These are phyloP conservation scores for Trachelus iudaicus DNA, from an alignment of 2,888 invertebrate genomes.

Conservation along the genomic window DNA sequence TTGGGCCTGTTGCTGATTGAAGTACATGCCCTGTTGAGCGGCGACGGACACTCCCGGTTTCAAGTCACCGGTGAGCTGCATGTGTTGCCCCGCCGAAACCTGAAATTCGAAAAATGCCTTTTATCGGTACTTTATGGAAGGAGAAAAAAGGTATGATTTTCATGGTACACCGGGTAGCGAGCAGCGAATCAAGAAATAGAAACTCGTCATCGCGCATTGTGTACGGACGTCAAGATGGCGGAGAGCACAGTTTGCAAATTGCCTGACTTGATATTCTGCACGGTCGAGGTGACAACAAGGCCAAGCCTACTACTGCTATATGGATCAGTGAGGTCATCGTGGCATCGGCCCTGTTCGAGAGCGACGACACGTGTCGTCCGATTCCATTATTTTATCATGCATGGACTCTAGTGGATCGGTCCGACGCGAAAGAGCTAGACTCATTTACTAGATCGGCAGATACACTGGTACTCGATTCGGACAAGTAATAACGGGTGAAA, in stretches of 20 bases:
- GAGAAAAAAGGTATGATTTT: no score
- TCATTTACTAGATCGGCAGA: no score
- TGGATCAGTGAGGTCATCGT: conserved; percentile 16
- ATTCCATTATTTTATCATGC: neutral
- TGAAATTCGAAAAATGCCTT: conserved; percentile 55
- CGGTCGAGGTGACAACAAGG: conserved; percentile 19
- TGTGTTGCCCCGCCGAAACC: conserved; percentile 90
- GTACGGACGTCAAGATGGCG: conserved; percentile 3
- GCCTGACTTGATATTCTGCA: conserved; percentile 18
- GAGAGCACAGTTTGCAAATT: conserved; percentile 4
- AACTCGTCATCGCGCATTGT: neutral
- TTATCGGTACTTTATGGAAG: neutral
- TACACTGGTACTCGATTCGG: no score
- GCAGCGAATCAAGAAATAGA: conserved; percentile 4
- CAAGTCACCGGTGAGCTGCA: conserved; percentile 80
- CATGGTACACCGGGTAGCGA: neutral
- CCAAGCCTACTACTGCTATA: conserved; percentile 7
- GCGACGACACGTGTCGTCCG: conserved; percentile 8
- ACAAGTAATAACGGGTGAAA: no score
- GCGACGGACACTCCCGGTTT: conserved; percentile 83
- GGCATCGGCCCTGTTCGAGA: conserved; percentile 14
- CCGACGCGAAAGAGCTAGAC: no score
- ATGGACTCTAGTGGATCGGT: neutral
- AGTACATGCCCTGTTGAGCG: conserved; percentile 88
- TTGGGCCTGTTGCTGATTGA: conserved; percentile 64